Conservation (phyloP, 53 echinoderm and acorn worm species). For the Pentamera pediparva region DNA sequence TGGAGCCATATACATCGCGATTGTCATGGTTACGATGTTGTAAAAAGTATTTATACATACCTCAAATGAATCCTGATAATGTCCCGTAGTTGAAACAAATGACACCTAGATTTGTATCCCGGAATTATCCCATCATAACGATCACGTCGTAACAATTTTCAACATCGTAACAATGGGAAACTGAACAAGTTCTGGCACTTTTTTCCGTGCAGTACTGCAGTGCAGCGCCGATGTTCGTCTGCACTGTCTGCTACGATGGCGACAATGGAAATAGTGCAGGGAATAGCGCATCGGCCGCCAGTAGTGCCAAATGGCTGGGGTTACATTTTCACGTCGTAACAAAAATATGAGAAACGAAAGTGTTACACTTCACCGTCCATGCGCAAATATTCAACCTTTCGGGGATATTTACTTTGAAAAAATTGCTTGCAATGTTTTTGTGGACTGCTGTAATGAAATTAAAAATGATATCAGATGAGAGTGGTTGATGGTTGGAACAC, state of each 20-base stretch:
- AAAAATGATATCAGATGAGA: neutral
- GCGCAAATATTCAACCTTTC: neutral
- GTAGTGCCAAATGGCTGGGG: neutral
- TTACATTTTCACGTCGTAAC: neutral
- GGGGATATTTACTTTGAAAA: neutral
- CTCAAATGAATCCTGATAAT: constrained; percentile 6
- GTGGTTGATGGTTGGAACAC: neutral
- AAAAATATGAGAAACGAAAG: neutral
- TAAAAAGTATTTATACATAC: neutral
- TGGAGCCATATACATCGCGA: neutral
- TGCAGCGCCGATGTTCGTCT: neutral
- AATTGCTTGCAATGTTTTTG: neutral
- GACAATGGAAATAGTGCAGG: neutral
- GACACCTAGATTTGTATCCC: neutral
- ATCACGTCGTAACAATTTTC: constrained; percentile 1
- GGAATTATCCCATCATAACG: neutral
- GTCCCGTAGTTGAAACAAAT: neutral
- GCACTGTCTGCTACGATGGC: neutral
- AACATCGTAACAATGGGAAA: neutral
- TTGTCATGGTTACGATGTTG: neutral
- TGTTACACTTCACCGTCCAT: neutral
- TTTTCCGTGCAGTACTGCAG: neutral
- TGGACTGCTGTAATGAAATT: neutral
- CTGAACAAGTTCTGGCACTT: neutral
- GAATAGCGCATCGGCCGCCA: neutral